Base-by-base conservation (phyloP, 2,888 invertebrate genomes). In the Atrina japonica region DNA sequence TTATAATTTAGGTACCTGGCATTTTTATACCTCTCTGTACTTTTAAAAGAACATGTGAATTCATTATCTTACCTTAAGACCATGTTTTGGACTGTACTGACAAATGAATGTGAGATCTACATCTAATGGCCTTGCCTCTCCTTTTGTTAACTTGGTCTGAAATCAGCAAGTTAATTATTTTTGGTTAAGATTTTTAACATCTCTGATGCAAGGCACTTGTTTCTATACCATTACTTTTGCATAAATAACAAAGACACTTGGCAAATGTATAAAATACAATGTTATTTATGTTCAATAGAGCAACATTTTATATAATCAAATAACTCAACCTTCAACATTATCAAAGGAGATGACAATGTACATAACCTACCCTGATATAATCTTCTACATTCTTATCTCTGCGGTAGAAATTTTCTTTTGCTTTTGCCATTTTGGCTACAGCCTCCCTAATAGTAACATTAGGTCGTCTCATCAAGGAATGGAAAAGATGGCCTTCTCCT, bases 51-150 rank as follows among this genome's bases (percentile, higher is more conserved):
- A n/a, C n/a, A n/a, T n/a, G n/a, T n/a, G n/a, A n/a, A n/a, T n/a
- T n/a, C n/a, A n/a, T n/a, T n/a, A n/a, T n/a, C 55, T 18, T 67
- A 87, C 86, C 83, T 87, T 88, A 27, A 89, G 78, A 41, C 89
- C 89, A 75, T 84, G 78, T 66, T 80, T 82, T 16, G 89, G 89
- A 68, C 80, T 83, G 75, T 88, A 89, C 67, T 83, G 81, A 41
- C 81, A 80, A 29, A 89, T 83, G 68, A 83, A 86, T 67, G 85
- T 88, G 53, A 89, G 78, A 73, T 89, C 86, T 53, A 87, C 83
- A 43, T 87, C 84, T 45, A 85, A 56, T 5, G 88, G 84, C 56
- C 80, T 83, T 18, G 66, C 53, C 66, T 89, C 88, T 23, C 82
- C 75, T 61, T 84, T 86, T 9, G 86, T 88, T 50, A 89, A 74